phyloP scores from a whole-genome alignment of 2,797 vertebrate genomes.

The Esox masquinongy region DNA sequence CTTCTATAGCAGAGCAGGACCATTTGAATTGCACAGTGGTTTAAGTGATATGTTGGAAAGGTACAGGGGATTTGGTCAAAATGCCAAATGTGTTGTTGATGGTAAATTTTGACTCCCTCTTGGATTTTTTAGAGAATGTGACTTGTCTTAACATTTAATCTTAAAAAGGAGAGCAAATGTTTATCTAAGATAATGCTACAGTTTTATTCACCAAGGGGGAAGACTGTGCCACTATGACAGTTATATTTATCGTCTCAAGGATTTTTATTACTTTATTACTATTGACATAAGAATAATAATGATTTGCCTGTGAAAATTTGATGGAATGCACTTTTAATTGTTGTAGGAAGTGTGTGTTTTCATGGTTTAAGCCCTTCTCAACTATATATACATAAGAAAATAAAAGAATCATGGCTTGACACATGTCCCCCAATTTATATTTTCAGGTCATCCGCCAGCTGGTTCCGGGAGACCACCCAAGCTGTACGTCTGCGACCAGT shows the following conservation, averaged over 20 bases:
- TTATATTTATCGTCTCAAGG: background rate
- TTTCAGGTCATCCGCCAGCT: background rate
- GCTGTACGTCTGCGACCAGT: slow-evolving; percentile 84
- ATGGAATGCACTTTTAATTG: background rate
- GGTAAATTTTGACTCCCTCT: background rate
- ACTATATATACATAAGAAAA: background rate
- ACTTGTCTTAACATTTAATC: background rate
- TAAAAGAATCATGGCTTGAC: background rate
- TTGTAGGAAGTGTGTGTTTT: background rate
- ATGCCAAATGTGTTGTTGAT: background rate
- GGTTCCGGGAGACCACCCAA: slow-evolving; percentile 48
- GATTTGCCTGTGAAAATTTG: background rate
- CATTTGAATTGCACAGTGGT: background rate
- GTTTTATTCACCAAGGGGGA: background rate
- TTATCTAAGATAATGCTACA: background rate
- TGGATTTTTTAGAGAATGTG: background rate
- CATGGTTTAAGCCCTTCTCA: background rate
- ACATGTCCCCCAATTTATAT: background rate
- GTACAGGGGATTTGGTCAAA: background rate
- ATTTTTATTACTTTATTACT: background rate
- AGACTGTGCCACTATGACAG: background rate
- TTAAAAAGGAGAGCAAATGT: background rate
- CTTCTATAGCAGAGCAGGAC: background rate
- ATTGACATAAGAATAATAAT: background rate
- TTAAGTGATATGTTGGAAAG: background rate